A percentile compares a stretch with the other conserved stretches of the same genome.
Conservation (phyloP, 2,888 invertebrate species). For the Selenia dentaria region DNA sequence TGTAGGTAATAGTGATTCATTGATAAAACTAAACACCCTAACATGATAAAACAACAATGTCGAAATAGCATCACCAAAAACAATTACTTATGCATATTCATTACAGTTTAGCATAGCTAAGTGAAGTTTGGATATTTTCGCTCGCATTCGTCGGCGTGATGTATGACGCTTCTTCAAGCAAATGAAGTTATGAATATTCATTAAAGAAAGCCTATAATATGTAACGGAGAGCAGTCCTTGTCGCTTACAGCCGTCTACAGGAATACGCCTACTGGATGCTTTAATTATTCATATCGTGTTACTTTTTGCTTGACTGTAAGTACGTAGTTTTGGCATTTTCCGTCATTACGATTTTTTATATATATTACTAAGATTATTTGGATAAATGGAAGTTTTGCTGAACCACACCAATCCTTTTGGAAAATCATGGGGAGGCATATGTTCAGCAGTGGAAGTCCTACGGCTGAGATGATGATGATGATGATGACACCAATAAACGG, state of each 20-base stretch:
- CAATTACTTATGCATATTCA: constrained; percentile 51
- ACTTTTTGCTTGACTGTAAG: too few species aligned
- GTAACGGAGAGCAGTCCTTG: constrained; percentile 52
- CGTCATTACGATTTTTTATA: too few species aligned
- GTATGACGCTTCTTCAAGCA: constrained; percentile 71
- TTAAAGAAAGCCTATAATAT: constrained; percentile 57
- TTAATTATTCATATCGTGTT: constrained; percentile 6
- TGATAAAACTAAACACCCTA: too few species aligned
- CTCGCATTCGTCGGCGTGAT: constrained; percentile 58
- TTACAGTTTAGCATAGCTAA: constrained; percentile 43
- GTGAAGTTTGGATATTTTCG: constrained; percentile 50
- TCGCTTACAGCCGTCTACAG: constrained; percentile 47
- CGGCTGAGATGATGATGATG: too few species aligned
- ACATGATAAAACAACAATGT: constrained; percentile 36
- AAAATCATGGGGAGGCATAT: too few species aligned
- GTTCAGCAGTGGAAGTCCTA: too few species aligned
- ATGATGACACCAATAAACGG: too few species aligned
- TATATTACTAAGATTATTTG: too few species aligned
- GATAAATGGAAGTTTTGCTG: too few species aligned
- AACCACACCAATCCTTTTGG: too few species aligned
- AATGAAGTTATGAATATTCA: constrained; percentile 74
- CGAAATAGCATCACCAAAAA: constrained; percentile 30
- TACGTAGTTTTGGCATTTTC: neutral
- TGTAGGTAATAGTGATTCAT: too few species aligned
- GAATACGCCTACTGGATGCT: constrained; percentile 37